phyloP scores from a whole-genome alignment of 2,888 invertebrate genomes.

The Ditula angustiorana region DNA sequence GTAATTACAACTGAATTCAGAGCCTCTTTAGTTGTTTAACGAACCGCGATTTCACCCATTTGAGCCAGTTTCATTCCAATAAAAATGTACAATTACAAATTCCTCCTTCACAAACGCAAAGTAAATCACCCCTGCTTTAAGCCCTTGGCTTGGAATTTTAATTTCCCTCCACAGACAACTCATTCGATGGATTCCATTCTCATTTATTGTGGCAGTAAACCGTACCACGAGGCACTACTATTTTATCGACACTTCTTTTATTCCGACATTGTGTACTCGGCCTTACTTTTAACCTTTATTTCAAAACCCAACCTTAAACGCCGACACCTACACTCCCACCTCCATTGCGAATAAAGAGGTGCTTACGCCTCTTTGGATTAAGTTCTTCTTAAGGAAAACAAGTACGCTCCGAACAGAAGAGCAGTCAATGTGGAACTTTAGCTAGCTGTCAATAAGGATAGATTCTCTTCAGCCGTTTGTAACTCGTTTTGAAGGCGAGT shows the following conservation, averaged over 20 bases:
- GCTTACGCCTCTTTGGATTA: background rate
- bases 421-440: background rate
- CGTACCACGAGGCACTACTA: background rate
- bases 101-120: background rate
- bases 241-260: background rate
- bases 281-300: background rate
- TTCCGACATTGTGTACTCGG: background rate
- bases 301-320: background rate
- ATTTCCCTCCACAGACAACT: conserved; percentile 1
- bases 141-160: background rate
- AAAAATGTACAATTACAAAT: background rate
- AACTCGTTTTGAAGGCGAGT: background rate
- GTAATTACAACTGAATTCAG: too few relatives aligned
- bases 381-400: background rate
- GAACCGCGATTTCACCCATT: background rate
- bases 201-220: background rate
- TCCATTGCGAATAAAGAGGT: background rate
- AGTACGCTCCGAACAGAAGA: background rate
- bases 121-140: background rate
- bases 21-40: too few relatives aligned
- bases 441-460: background rate
- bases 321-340: background rate
- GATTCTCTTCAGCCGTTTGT: background rate
- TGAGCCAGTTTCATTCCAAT: background rate
- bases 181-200: background rate